These are phyloP conservation scores for Sebastes iracundus DNA, from an alignment of 2,797 vertebrate species.

Conservation along the genomic window DNA sequence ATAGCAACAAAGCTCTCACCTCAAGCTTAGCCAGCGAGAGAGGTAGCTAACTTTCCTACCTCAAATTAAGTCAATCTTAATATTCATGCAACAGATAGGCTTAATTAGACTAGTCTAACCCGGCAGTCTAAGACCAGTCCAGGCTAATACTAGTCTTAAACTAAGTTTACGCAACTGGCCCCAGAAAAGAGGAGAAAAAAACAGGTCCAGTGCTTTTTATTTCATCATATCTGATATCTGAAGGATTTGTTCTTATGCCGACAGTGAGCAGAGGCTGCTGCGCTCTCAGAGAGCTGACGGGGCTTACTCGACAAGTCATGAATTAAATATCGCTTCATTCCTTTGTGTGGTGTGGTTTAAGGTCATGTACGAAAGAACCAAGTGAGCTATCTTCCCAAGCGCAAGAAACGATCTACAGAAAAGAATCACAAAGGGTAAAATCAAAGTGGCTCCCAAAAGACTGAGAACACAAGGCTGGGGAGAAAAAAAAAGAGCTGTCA, in stretches of 20 bases:
- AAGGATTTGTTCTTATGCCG: background rate
- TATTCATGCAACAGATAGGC: too few species aligned
- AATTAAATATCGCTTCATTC: slow-evolving; percentile 53
- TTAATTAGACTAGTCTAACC: too few species aligned
- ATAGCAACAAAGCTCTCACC: too few species aligned
- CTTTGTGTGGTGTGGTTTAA: slow-evolving; percentile 46
- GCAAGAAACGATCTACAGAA: slow-evolving; percentile 11
- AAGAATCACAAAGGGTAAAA: slow-evolving; percentile 11
- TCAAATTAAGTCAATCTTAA: too few species aligned
- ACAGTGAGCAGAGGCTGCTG: slow-evolving; percentile 13
- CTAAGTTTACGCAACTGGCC: background rate
- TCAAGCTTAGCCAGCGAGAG: too few species aligned
- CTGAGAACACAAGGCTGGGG: slow-evolving; percentile 54
- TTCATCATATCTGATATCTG: background rate
- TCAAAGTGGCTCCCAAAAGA: slow-evolving; percentile 28
- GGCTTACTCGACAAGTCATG: slow-evolving; percentile 28
- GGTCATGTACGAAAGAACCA: slow-evolving; percentile 40
- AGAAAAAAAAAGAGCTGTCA: background rate
- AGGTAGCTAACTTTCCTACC: too few species aligned
- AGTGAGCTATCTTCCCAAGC: background rate
- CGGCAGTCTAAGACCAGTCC: too few species aligned
- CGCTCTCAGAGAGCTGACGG: slow-evolving; percentile 10
- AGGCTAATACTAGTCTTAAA: background rate
- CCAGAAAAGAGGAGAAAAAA: background rate
- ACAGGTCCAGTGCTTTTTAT: background rate